phyloP scores from a whole-genome alignment of 2,888 invertebrate species.

The Drosophila monieri region DNA sequence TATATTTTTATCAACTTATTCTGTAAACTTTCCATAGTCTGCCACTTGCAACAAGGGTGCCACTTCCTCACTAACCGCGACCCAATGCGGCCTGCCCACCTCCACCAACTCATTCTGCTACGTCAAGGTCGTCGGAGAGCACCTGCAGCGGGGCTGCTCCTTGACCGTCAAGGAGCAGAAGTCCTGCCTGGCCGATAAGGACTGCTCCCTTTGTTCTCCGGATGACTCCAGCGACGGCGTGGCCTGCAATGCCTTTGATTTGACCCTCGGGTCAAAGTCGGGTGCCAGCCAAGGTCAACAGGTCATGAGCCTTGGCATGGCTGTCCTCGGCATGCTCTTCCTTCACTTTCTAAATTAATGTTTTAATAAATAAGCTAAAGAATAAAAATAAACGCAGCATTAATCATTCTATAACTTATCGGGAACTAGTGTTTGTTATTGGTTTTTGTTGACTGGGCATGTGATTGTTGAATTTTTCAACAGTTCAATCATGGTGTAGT shows the following conservation, averaged over 20 bases:
- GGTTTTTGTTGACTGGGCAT: slow-evolving; percentile 9
- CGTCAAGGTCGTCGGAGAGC: slow-evolving; percentile 45
- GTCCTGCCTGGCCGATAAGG: slow-evolving; percentile 59
- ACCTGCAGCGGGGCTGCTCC: slow-evolving; percentile 76
- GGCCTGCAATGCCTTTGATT: slow-evolving; percentile 75
- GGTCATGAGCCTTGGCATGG: slow-evolving; percentile 40
- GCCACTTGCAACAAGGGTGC: slow-evolving; percentile 58
- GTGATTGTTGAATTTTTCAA: slow-evolving; percentile 13
- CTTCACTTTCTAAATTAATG: slow-evolving; percentile 33
- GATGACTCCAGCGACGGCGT: slow-evolving; percentile 42
- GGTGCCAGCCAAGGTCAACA: slow-evolving; percentile 25
- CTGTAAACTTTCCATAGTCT: neutral
- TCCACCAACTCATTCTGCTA: slow-evolving; percentile 81
- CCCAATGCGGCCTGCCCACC: slow-evolving; percentile 73
- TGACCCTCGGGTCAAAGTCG: slow-evolving; percentile 30
- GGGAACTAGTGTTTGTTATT: slow-evolving; percentile 8
- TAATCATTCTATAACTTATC: neutral
- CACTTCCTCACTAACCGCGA: slow-evolving; percentile 39
- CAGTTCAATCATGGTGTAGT: slow-evolving; percentile 21
- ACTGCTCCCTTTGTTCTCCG: slow-evolving; percentile 76
- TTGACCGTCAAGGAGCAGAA: slow-evolving; percentile 69
- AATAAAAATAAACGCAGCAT: slow-evolving; percentile 19
- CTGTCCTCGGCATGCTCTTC: slow-evolving; percentile 41
- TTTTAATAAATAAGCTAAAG: slow-evolving; percentile 1
- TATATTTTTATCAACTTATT: neutral